Evolutionary conservation across 1,140 invertebrate species (phyloP).

Genomic region (Calycopis cecrops): DNA sequence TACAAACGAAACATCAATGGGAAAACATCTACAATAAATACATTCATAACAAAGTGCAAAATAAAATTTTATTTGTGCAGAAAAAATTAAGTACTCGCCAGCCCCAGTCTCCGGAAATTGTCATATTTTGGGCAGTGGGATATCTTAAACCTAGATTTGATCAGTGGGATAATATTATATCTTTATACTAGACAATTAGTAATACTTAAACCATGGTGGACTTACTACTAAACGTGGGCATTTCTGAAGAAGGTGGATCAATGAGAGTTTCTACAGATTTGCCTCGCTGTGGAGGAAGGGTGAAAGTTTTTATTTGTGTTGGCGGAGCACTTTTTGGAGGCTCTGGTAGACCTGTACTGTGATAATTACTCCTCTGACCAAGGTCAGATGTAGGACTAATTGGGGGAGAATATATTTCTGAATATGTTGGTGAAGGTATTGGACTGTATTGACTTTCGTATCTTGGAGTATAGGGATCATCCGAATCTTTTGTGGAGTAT

Average conservation of each 20-base stretch:
- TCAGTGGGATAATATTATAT: constrained; percentile 30
- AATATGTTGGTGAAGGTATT: constrained; percentile 64
- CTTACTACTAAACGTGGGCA: constrained; percentile 58
- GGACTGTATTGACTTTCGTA: constrained; percentile 64
- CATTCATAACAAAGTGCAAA: constrained; percentile 23
- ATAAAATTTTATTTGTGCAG: constrained; percentile 22
- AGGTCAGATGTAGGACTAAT: constrained; percentile 59
- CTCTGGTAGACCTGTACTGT: constrained; percentile 62
- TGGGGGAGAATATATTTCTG: constrained; percentile 68
- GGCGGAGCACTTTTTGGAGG: constrained; percentile 63
- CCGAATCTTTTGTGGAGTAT: constrained; percentile 65
- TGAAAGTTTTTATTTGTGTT: constrained; percentile 63
- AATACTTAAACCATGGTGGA: constrained; percentile 67
- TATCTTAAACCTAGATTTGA: constrained; percentile 13
- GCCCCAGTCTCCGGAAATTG: constrained; percentile 23
- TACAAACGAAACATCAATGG: constrained; percentile 47
- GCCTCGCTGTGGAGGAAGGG: constrained; percentile 54
- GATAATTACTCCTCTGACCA: constrained; percentile 57
- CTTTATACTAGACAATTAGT: constrained; percentile 1
- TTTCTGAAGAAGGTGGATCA: constrained; percentile 52
- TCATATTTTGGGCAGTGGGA: constrained; percentile 24
- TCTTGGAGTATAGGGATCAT: constrained; percentile 57
- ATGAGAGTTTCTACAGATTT: constrained; percentile 68
- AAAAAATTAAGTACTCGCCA: constrained; percentile 10
- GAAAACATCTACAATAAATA: constrained; percentile 27